Conservation (phyloP, 2,888 invertebrate species). For the Phortica okadai region DNA sequence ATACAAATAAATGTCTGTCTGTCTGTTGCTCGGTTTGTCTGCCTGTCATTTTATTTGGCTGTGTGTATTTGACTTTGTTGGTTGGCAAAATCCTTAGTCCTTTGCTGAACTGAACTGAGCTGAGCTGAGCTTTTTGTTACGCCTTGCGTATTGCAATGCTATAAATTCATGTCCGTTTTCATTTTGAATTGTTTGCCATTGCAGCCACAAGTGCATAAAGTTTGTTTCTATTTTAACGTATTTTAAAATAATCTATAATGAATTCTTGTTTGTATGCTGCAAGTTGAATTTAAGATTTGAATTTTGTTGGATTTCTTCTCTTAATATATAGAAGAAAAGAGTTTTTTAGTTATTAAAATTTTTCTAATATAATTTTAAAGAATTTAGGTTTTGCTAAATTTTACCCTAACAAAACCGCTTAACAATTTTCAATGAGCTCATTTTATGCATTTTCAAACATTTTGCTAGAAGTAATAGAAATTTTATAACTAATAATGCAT, state of each 20-base stretch:
- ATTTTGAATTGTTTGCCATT: not conserved
- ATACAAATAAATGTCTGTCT: not conserved
- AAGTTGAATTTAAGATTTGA: too few relatives aligned
- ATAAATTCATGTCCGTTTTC: conserved; percentile 12
- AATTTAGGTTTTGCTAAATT: not conserved
- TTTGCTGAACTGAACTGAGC: not conserved
- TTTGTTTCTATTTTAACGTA: not conserved
- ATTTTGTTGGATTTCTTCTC: too few relatives aligned
- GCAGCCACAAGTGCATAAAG: not conserved
- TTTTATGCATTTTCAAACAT: not conserved
- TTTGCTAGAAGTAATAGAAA: conserved; percentile 14
- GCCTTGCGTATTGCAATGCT: not conserved
- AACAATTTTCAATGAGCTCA: not conserved
- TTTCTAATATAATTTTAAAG: not conserved
- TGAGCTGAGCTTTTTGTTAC: not conserved
- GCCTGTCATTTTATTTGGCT: not conserved
- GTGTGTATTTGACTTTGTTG: too few relatives aligned
- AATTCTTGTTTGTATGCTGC: not conserved
- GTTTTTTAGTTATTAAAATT: too few relatives aligned
- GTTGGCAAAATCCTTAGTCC: not conserved
- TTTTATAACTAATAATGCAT: conserved; percentile 21
- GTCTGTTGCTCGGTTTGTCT: not conserved
- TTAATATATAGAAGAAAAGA: too few relatives aligned
- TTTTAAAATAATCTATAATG: not conserved
- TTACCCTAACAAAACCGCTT: conserved; percentile 8